A percentile compares a stretch with the other conserved stretches of the same genome.
These are phyloP conservation scores for Slavum lentiscoides DNA, from an alignment of 2,888 invertebrate genomes.

Conservation along the genomic window DNA sequence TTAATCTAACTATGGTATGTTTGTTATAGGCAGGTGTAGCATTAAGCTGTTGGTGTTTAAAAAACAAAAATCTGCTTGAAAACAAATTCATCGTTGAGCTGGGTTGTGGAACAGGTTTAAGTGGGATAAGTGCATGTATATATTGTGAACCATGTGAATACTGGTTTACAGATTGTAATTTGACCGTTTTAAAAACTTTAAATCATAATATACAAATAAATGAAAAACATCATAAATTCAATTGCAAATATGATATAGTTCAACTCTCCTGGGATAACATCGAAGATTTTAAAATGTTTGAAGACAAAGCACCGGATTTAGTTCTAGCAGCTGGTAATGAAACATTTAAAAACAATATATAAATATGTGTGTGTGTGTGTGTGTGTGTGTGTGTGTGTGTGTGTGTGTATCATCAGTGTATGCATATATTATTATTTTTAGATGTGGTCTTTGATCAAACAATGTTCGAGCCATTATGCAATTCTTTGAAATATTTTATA, in stretches of 20 bases:
- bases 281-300: slow-evolving; percentile 12
- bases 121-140: slow-evolving; percentile 68
- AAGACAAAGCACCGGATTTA: slow-evolving; percentile 55
- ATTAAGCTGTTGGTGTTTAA: slow-evolving; percentile 72
- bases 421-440: slow-evolving; percentile 61
- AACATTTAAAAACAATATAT: neutral
- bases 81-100: slow-evolving; percentile 71
- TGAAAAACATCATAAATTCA: slow-evolving; percentile 56
- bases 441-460: slow-evolving; percentile 58
- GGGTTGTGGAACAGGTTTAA: slow-evolving; percentile 74
- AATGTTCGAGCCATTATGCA: slow-evolving; percentile 55
- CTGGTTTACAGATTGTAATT: slow-evolving; percentile 73
- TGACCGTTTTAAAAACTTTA: slow-evolving; percentile 68
- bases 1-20: slow-evolving; percentile 8
- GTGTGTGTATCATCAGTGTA: neutral
- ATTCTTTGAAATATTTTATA: slow-evolving; percentile 62
- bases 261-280: slow-evolving; percentile 55
- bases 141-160: slow-evolving; percentile 65
- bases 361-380: no score
- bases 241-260: slow-evolving; percentile 53
- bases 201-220: slow-evolving; percentile 69
- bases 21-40: slow-evolving; percentile 69
- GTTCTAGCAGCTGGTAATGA: slow-evolving; percentile 57
- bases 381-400: slow-evolving; percentile 25
- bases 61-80: slow-evolving; percentile 63